A percentile compares a stretch with the other conserved stretches of the same genome.
Conservation (phyloP, 2,113 vertebrate genomes). For the Oreotrochilus melanogaster region DNA sequence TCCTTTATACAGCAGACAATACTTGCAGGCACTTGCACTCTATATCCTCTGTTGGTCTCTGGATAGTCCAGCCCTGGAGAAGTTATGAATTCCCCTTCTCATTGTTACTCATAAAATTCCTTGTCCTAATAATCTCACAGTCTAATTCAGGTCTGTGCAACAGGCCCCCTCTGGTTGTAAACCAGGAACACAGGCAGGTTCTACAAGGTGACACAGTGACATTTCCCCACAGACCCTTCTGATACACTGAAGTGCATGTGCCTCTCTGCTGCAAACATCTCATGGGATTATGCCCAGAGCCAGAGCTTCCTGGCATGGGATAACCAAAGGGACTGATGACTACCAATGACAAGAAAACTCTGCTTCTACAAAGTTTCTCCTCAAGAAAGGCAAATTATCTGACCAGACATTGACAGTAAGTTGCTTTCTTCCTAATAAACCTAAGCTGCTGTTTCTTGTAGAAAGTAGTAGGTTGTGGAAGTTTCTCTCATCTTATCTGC, state of each 20-base stretch:
- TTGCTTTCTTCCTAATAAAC: not conserved
- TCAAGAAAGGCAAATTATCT: not conserved
- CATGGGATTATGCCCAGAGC: not conserved
- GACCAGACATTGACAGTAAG: not conserved
- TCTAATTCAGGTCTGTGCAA: not conserved
- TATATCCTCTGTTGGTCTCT: not conserved
- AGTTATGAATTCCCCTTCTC: not conserved
- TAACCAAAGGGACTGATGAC: not conserved
- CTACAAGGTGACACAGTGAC: not conserved
- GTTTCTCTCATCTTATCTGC: not conserved
- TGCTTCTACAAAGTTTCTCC: not conserved
- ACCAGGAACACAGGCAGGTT: not conserved
- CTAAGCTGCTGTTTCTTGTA: not conserved
- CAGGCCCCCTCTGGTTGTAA: not conserved
- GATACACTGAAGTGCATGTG: not conserved
- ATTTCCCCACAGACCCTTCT: not conserved
- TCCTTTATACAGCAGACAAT: not conserved
- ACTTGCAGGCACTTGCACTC: not conserved
- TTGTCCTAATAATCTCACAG: not conserved
- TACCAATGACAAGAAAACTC: not conserved
- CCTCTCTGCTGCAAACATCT: not conserved
- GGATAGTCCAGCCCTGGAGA: not conserved
- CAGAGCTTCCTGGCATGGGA: not conserved
- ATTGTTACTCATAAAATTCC: not conserved
- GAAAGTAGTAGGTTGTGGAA: not conserved